phyloP scores from a whole-genome alignment of 1,140 invertebrate species.

The Dreissena rostriformis region DNA sequence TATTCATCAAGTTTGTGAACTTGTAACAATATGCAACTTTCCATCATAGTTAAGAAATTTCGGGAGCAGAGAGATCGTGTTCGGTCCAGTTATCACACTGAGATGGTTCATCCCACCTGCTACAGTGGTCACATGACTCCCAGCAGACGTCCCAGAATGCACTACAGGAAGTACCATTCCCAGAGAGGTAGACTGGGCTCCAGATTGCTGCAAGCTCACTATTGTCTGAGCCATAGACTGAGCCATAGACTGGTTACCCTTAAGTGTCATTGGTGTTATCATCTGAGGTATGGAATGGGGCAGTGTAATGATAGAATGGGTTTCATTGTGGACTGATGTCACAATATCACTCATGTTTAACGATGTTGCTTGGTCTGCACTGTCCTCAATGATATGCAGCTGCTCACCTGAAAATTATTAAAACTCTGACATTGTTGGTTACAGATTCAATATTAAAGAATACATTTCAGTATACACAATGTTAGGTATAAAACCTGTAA shows the following conservation, averaged over 20 bases:
- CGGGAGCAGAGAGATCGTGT: conserved; percentile 24
- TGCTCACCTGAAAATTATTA: background rate
- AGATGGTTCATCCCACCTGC: conserved; percentile 11
- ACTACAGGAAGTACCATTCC: conserved; percentile 21
- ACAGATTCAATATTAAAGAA: background rate
- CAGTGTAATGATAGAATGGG: background rate
- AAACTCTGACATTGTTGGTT: background rate
- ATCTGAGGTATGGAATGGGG: background rate
- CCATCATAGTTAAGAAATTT: conserved; percentile 32
- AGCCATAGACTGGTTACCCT: conserved; percentile 10
- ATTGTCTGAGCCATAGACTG: background rate
- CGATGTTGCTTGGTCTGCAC: background rate
- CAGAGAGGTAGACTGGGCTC: no score
- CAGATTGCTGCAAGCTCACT: no score
- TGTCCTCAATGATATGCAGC: background rate
- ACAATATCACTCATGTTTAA: background rate
- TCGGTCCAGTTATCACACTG: conserved; percentile 44
- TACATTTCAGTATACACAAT: no score
- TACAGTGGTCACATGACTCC: background rate
- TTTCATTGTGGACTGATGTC: background rate
- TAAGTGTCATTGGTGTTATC: background rate
- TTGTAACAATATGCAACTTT: no score
- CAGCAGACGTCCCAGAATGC: conserved; percentile 8
- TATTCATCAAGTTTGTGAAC: no score
- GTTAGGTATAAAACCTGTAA: no score